phyloP scores from a whole-genome alignment of 1,140 invertebrate genomes.

The Bombus pyrosoma region DNA sequence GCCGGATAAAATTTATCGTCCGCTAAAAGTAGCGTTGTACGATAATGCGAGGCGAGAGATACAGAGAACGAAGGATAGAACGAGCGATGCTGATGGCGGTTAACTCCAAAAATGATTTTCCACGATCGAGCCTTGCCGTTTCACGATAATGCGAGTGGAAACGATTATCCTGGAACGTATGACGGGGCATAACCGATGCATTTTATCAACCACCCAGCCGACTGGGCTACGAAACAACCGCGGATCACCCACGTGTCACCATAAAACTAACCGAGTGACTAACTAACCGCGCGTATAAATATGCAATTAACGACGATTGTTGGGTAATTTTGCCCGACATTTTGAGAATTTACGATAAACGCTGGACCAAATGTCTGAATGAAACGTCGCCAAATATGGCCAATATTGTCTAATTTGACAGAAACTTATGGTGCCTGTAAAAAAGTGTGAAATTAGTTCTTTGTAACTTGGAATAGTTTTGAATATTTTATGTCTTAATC shows the following conservation, averaged over 20 bases:
- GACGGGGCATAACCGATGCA: slow-evolving; percentile 27
- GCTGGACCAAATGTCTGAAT: background rate
- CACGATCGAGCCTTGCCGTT: slow-evolving; percentile 48
- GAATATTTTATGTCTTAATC: no score
- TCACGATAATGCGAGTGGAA: slow-evolving; percentile 59
- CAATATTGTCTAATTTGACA: background rate
- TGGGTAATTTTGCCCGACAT: slow-evolving; percentile 52
- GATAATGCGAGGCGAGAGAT: background rate
- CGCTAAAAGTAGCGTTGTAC: slow-evolving; percentile 29
- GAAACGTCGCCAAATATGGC: no score
- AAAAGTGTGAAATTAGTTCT: slow-evolving; percentile 24
- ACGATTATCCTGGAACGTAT: slow-evolving; percentile 55
- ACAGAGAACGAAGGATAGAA: background rate
- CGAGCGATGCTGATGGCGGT: background rate
- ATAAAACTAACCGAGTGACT: slow-evolving; percentile 60
- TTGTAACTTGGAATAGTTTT: background rate
- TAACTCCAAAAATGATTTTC: slow-evolving; percentile 52
- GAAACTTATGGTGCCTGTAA: slow-evolving; percentile 15
- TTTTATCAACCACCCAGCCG: slow-evolving; percentile 44
- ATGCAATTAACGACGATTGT: slow-evolving; percentile 68
- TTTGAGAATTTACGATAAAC: slow-evolving; percentile 61
- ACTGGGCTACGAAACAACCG: slow-evolving; percentile 1
- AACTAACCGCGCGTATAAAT: slow-evolving; percentile 62
- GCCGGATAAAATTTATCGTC: slow-evolving; percentile 33
- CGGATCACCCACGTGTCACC: slow-evolving; percentile 41